These are phyloP conservation scores for Lepetodrilus schrolli DNA, from an alignment of 2,888 invertebrate genomes.

Conservation along the genomic window DNA sequence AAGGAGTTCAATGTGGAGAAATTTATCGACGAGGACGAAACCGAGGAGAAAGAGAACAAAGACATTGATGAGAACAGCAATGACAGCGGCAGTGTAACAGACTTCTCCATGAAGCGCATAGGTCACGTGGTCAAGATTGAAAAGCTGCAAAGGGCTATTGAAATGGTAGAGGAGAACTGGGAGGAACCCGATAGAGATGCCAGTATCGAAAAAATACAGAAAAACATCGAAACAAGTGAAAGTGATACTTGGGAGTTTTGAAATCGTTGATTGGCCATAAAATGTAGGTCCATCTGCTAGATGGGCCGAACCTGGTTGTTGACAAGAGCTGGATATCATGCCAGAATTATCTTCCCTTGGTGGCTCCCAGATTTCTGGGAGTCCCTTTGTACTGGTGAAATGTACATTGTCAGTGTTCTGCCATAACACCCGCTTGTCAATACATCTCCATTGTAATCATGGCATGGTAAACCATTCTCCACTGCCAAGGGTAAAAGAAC, in stretches of 20 bases:
- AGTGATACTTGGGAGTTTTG: slow-evolving; percentile 68
- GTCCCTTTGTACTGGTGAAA: no score
- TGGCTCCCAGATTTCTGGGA: no score
- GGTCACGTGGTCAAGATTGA: slow-evolving; percentile 56
- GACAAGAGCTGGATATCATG: no score
- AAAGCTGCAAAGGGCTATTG: slow-evolving; percentile 55
- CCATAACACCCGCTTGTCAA: not conserved
- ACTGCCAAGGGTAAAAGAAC: slow-evolving; percentile 22
- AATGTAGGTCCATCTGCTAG: no score
- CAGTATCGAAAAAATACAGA: slow-evolving; percentile 63
- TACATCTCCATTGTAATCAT: slow-evolving; percentile 1
- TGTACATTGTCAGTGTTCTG: no score
- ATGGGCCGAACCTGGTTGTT: no score
- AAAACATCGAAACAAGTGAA: slow-evolving; percentile 36
- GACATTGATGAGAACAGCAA: slow-evolving; percentile 13
- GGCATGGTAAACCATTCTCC: slow-evolving; percentile 9
- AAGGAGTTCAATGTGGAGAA: not conserved
- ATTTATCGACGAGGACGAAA: slow-evolving; percentile 6
- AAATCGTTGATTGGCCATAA: no score
- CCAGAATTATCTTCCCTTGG: no score
- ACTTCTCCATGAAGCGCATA: slow-evolving; percentile 19
- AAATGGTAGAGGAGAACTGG: slow-evolving; percentile 57
- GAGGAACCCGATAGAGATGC: slow-evolving; percentile 59
- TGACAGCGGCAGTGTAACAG: slow-evolving; percentile 20
- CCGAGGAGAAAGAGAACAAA: slow-evolving; percentile 3